Base-by-base conservation (phyloP, 2,797 vertebrate genomes). In the Tragelaphus eurycerus region DNA sequence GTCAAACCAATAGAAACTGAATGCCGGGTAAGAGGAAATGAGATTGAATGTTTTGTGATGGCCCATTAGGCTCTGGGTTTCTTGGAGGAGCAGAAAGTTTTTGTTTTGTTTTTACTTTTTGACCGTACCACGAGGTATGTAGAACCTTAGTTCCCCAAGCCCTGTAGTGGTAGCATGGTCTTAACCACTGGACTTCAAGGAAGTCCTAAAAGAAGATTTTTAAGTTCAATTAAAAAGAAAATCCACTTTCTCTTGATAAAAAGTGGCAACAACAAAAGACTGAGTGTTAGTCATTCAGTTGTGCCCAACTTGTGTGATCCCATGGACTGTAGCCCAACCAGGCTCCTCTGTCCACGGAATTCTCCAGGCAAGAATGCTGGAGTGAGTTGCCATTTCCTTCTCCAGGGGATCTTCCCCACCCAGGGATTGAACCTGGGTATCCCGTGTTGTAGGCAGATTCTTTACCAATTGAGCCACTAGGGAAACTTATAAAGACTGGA, bases 1-100 rank as follows among this genome's bases (percentile, higher is more conserved):
- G 99, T 99, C 98, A 99, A 99, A 97, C 99, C 99, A 1, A 99
- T 99, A 71, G 99, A 99, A 99, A 54, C 97, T 23, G 99, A 99
- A 82, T 99, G 99, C 96, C 98, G 99, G 99, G 99, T 99, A 99
- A 99, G 99, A 55, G 90, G 78, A 96, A 97, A 9, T 78, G 52
- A 55, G 2, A 48, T 74, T 43, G 64, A 23, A 0, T 95, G 59
- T 90, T 57, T 55, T 84, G 17, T 71, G 55, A 54, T 74, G 25
- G 52, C 31, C 46, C 0, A 0, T 78, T 76, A 55, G n/a, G 46
- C 19, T 95, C 59, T 83, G 46, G 59, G 38, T 95, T 90, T 95
- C 71, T 93, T n/a, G 3, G 54, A 81, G 79, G 59, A 89, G 34
- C 27, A 8, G 23, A 16, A 43, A 11, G 11, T 67, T 79, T 79